phyloP scores from a whole-genome alignment of 2,888 invertebrate species.

The Lissonota sp. region DNA sequence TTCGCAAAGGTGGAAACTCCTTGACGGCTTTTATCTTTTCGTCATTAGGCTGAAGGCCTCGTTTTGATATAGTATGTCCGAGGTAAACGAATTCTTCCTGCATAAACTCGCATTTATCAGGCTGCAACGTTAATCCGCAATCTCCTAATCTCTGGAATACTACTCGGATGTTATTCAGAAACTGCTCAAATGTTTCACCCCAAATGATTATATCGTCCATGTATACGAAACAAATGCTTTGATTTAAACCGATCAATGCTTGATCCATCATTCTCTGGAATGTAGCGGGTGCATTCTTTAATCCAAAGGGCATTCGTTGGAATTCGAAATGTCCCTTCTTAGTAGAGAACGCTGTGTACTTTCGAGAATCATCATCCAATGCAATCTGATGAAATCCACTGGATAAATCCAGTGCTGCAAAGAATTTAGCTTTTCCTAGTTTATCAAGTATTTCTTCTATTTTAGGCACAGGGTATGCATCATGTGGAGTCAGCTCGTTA shows the following conservation, averaged over 20 bases:
- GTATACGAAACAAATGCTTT: conserved; percentile 14
- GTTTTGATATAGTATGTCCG: conserved; percentile 7
- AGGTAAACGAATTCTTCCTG: conserved; percentile 7
- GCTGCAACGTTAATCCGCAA: conserved; percentile 2
- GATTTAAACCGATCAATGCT: conserved; percentile 1
- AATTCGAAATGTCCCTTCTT: conserved; percentile 50
- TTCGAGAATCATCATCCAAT: conserved; percentile 24
- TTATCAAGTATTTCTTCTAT: conserved; percentile 65
- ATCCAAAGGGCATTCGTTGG: too few species aligned
- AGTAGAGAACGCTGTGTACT: too few species aligned
- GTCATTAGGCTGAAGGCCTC: conserved; percentile 7
- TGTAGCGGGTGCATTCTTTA: conserved; percentile 3
- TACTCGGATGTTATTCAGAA: conserved; percentile 3
- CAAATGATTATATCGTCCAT: conserved; percentile 14
- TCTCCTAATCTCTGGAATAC: background rate
- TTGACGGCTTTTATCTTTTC: conserved; percentile 9
- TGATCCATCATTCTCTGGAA: conserved; percentile 20
- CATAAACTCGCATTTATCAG: conserved; percentile 18
- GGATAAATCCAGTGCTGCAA: conserved; percentile 67
- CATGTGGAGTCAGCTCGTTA: conserved; percentile 35
- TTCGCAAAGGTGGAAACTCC: conserved; percentile 7
- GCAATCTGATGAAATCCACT: conserved; percentile 70
- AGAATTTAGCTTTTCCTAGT: conserved; percentile 65
- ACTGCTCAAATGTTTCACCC: conserved; percentile 6
- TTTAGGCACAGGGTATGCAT: conserved; percentile 47